Base-by-base conservation (phyloP, 53 echinoderm and acorn worm species). In the Patiria pectinifera region DNA sequence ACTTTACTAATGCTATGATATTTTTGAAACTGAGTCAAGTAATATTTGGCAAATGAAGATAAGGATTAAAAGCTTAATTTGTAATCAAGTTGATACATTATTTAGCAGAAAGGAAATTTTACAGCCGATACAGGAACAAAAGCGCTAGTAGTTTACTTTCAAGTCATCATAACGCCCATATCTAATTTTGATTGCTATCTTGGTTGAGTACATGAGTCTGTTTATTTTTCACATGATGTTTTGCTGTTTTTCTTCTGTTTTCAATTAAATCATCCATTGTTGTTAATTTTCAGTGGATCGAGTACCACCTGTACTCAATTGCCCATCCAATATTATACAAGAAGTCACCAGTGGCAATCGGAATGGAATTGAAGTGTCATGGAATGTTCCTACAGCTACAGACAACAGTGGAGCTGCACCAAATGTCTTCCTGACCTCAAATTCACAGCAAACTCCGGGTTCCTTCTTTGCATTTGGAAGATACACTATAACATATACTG, bases 261-360 rank as follows among this genome's bases (percentile, higher is more conserved):
- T 53, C 53, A 53, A 53, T 1, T 53, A 5, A 53, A 6, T 53
- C 53, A 53, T 53, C 53, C 53, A 53, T 53, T 53, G 53, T 53
- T 5, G 53, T 46, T 85, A 7, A 45, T 85, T 35, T 85, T 45
- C 71, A 79, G 78, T 86, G 13, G 94, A 94, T 58, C 26, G 21
- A 21, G 61, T 35, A 19, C 86, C 82, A 16, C 94, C 94, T 69
- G 59, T 80, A 12, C 85, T 91, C 5, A 94, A 24, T 6, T 94
- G 94, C 59, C 94, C 94, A n/a, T 18, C 6, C 13, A 78, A 91
- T 47, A 85, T 91, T 15, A 49, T 35, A n/a, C 49, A 18, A 35
- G 13, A 66, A 5, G 85, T 94, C 45, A 44, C 58, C 11, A 21
- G 23, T 18, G 91, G 86, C 47, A 80, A 78, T 49, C 48, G 48